Percentiles rank a stretch among this genome's conserved stretches.
Conservation (phyloP, 2,888 invertebrate species). For the Mythimna loreyi region DNA sequence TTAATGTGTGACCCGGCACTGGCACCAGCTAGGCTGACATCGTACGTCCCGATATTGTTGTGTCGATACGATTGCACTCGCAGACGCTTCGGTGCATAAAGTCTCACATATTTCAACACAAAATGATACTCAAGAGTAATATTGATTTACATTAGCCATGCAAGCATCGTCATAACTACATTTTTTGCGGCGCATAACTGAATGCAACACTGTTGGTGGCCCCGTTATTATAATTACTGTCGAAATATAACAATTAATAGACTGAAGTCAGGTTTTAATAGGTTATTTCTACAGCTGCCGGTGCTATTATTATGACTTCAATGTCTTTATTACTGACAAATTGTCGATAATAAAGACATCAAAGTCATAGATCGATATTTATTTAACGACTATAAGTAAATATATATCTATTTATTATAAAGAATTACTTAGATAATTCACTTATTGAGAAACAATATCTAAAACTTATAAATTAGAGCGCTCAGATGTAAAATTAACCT, state of each 20-base stretch:
- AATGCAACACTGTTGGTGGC: conserved; percentile 10
- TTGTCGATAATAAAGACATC: too few relatives aligned
- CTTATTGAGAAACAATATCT: too few relatives aligned
- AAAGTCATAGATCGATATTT: too few relatives aligned
- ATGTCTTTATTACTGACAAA: neutral
- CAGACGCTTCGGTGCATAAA: conserved; percentile 47
- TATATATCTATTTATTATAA: too few relatives aligned
- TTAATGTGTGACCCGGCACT: conserved; percentile 18
- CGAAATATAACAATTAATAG: conserved; percentile 21
- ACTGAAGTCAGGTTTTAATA: conserved; percentile 1
- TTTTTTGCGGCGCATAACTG: conserved; percentile 19
- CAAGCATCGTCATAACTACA: conserved; percentile 1
- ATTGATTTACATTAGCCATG: conserved; percentile 45
- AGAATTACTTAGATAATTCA: too few relatives aligned
- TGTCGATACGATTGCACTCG: conserved; percentile 44
- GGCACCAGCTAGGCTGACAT: conserved; percentile 1
- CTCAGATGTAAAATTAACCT: too few relatives aligned
- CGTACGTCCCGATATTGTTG: conserved; percentile 34
- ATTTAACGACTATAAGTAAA: too few relatives aligned
- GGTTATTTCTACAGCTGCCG: conserved; percentile 2
- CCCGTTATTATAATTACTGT: conserved; percentile 33
- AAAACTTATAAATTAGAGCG: too few relatives aligned
- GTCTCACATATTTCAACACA: conserved; percentile 45
- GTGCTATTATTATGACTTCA: neutral
- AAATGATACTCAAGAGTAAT: conserved; percentile 35